Base-by-base conservation (phyloP, 53 echinoderm and acorn worm species). In the Patiria pectinifera region DNA sequence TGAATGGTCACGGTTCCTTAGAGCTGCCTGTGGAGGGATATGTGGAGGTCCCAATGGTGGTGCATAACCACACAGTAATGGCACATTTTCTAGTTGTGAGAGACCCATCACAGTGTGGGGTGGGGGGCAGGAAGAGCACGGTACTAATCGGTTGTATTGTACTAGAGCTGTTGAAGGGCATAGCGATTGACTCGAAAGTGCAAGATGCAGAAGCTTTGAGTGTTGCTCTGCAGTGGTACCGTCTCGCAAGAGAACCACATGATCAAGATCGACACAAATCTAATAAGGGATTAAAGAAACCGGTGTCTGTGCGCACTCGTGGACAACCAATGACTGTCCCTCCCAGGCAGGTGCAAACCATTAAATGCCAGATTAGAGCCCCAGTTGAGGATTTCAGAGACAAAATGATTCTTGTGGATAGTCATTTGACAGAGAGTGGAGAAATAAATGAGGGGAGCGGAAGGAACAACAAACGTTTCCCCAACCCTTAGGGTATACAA, bases 21-120 rank as follows among this genome's bases (percentile, higher is more conserved):
- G 63, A 85, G 46, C 48, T 85, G 12, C 85, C 82, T n/a, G 58
- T 82, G 48, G 82, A 82, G 82, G 82, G 82, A 53, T 82, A 82
- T 82, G 58, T 82, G 11, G 82, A 82, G 26, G 58, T 82, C n/a
- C 82, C 82, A 49, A 48, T 82, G n/a, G 58, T 49, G 35, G 35
- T 35, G 35, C 35, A 35, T 35, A 35, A 35, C 35, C 35, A 35
- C 35, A 35, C 35, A 35, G 82, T 82, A 6, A 48, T 53, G 49
- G 53, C 15, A 16, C 82, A 82, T 21, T 82, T 82, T 49, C 26
- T 82, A 21, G 82, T 82, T 48, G 53, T 82, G 4, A 82, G 22
- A 53, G 82, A 82, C 82, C 26, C 82, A 2, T 82, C 19, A 53
- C 82, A 82, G 48, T 48, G 82, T 53, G 53, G 58, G 82, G 21